Conservation (phyloP, 2,113 vertebrate species). For the Sorex araneus region DNA sequence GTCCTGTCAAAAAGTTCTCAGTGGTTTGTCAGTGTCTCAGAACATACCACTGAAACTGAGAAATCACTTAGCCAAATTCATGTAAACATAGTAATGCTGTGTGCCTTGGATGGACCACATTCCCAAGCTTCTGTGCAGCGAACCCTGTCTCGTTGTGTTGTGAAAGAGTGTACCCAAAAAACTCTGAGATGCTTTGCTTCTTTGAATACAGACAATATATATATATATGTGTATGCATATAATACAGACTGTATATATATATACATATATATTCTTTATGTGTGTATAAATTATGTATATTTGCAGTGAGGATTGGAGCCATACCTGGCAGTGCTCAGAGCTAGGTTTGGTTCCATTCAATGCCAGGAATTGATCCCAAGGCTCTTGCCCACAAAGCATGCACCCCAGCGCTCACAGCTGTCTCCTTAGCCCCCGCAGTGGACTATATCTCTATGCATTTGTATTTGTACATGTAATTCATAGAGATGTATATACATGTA, state of each 20-base stretch:
- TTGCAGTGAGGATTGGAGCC: too few relatives aligned
- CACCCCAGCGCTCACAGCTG: background rate
- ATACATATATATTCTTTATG: too few relatives aligned
- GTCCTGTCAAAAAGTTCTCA: slow-evolving; percentile 17
- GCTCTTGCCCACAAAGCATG: too few relatives aligned
- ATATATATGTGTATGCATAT: background rate
- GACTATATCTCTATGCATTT: background rate
- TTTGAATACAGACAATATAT: background rate
- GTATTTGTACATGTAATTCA: background rate
- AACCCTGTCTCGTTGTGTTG: slow-evolving; percentile 37
- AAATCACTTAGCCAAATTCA: background rate
- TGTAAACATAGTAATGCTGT: background rate
- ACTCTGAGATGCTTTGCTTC: background rate
- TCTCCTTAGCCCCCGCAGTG: background rate
- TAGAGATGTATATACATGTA: background rate
- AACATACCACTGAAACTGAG: slow-evolving; percentile 27
- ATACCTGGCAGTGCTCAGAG: too few relatives aligned
- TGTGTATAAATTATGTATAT: background rate
- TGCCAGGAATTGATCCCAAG: too few relatives aligned
- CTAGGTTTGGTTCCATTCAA: too few relatives aligned
- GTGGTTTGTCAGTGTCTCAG: slow-evolving; percentile 38
- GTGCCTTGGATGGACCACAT: slow-evolving; percentile 43
- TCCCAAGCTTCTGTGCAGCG: slow-evolving; percentile 23
- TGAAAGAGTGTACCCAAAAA: slow-evolving; percentile 17
- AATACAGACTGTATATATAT: background rate